Base-by-base conservation (phyloP, 1,140 invertebrate species). In the Drosophila saltans region DNA sequence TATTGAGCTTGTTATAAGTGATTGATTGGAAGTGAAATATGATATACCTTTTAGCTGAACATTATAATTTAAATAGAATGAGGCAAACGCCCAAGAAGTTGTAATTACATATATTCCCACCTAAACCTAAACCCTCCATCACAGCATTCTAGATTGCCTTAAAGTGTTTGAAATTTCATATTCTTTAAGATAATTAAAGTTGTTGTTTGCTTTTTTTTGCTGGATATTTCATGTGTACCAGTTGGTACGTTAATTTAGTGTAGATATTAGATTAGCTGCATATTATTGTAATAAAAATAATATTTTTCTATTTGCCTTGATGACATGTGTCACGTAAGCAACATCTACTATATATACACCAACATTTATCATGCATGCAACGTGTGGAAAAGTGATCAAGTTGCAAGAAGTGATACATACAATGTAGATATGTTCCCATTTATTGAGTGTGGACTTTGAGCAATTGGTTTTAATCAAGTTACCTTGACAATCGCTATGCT, bases 231-330 rank as follows among this genome's bases (percentile, higher is more conserved):
- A 36, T 36, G 33, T 36, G 6, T 0, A 45, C 21, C 24, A 3
- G 58, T 62, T 63, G 66, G 59, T 45, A 26, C 45, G 48, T 10
- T 39, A 28, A 64, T 30, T 64, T 26, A 52, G 45, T 52, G 2
- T 1, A 52, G 45, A 52, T 52, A 26, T 36, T 52, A 52, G 45
- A 52, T 66, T 16, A 28, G 26, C 72, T 43, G 55, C 43, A 73
- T 59, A 73, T 60, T 61, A 55, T 55, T 66, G 58, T 55, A 57
- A 73, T 56, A 59, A 61, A 36, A 62, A 73, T 74, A 64, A 66
- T 24, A 9, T 26, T 26, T 10, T 36, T 2, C n/a, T 26, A 5
- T 26, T 52, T 52, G 45, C 8, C 21, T 52, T 52, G 45, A 52
- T 52, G 45, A 26, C 45, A 26, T 24, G 21, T 48, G 45, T 48